A percentile compares a stretch with the other conserved stretches of the same genome.
Evolutionary conservation across 2,888 invertebrate species (phyloP).

Genomic region (Drosophila longiperda): DNA sequence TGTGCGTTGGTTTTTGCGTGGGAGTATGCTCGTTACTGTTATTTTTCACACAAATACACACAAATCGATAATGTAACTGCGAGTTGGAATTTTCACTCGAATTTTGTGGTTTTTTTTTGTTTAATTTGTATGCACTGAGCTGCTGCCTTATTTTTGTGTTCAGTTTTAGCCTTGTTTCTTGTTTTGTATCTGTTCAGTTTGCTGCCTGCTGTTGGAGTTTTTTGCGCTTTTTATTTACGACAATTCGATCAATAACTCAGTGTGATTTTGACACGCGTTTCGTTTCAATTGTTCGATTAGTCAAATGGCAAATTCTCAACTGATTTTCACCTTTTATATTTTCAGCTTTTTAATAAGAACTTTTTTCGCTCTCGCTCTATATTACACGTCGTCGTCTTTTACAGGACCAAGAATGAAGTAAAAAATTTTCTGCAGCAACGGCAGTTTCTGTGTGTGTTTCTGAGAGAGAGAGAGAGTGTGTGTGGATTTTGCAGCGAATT

Average conservation of each 20-base stretch:
- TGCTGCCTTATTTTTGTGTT: conserved; percentile 14
- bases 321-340: conserved; percentile 32
- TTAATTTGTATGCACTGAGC: conserved; percentile 8
- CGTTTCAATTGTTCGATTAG: conserved; percentile 54
- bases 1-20: conserved; percentile 23
- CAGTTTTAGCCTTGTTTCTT: conserved; percentile 69
- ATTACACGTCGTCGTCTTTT: conserved; percentile 51
- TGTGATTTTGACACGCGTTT: conserved; percentile 41
- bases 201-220: conserved; percentile 42
- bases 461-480: conserved; percentile 13
- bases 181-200: conserved; percentile 20
- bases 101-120: conserved; percentile 16
- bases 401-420: conserved; percentile 62
- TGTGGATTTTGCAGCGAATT: conserved; percentile 62
- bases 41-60: conserved; percentile 77
- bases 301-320: conserved; percentile 14
- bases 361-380: conserved; percentile 38
- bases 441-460: conserved; percentile 8
- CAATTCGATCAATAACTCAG: conserved; percentile 75
- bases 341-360: conserved; percentile 18
- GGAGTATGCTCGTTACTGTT: conserved; percentile 67
- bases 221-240: conserved; percentile 57
- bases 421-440: conserved; percentile 48
- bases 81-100: conserved; percentile 43
- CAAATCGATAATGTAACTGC: conserved; percentile 73